Conservation (phyloP, 2,888 invertebrate genomes). For the Cyclophora punctaria region DNA sequence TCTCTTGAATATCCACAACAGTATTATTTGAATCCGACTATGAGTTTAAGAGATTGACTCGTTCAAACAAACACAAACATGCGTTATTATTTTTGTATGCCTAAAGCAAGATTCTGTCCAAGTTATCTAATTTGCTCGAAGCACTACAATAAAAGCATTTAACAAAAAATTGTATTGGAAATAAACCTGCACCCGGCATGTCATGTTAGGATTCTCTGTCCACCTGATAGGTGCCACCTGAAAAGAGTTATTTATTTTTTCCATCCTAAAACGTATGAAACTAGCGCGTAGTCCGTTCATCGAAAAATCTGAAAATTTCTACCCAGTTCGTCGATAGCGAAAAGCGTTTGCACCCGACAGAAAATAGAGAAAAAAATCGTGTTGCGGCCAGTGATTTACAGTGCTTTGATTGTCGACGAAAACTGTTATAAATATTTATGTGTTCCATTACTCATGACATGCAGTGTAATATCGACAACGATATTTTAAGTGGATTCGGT, state of each 20-base stretch:
- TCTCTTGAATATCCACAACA: no score
- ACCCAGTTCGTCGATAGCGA: conserved; percentile 4
- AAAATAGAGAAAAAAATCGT: conserved; percentile 4
- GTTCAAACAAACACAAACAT: no score
- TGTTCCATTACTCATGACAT: conserved; percentile 22
- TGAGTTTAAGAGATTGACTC: no score
- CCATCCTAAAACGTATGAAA: conserved; percentile 2
- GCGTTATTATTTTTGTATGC: no score
- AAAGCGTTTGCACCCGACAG: conserved; percentile 8
- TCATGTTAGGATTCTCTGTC: conserved; percentile 9
- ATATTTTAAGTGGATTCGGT: conserved; percentile 1
- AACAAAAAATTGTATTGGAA: conserved; percentile 4
- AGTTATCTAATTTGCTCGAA: no score
- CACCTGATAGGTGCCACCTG: conserved; percentile 4
- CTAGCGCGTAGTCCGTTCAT: conserved; percentile 4
- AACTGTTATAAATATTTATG: conserved; percentile 33
- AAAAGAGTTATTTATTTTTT: conserved; percentile 6
- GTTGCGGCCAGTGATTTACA: conserved; percentile 32
- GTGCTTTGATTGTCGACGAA: conserved; percentile 38
- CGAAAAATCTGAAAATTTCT: conserved; percentile 5
- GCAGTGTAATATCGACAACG: conserved; percentile 21
- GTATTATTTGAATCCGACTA: no score
- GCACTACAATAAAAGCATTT: conserved; percentile 1
- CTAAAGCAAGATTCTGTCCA: no score
- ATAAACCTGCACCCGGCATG: conserved; percentile 3